Evolutionary conservation across 1,140 invertebrate genomes (phyloP).

Genomic region (Heliconius hewitsoni): DNA sequence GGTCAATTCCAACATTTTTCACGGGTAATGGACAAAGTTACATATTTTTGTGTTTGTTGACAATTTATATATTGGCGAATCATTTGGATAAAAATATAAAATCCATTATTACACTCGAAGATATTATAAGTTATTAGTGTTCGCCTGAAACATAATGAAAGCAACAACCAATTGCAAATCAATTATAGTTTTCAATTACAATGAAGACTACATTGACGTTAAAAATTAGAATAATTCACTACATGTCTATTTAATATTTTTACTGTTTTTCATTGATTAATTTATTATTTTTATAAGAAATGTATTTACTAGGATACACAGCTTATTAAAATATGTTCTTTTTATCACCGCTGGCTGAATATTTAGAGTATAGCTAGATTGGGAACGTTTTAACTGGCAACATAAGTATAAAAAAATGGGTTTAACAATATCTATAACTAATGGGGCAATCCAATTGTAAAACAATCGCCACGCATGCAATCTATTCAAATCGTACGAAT

Average conservation of each 20-base stretch:
- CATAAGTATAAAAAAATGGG: constrained; percentile 28
- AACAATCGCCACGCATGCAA: constrained; percentile 30
- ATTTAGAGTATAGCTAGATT: constrained; percentile 32
- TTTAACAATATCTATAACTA: constrained; percentile 27
- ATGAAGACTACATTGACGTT: constrained; percentile 69
- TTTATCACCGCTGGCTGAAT: constrained; percentile 30
- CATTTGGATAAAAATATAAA: not conserved
- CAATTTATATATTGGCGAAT: not conserved
- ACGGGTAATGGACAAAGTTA: not conserved
- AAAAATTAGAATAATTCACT: constrained; percentile 46
- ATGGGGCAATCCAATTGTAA: constrained; percentile 29
- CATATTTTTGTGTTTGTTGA: not conserved
- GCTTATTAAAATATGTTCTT: constrained; percentile 39
- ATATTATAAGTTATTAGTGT: not conserved
- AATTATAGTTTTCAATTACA: constrained; percentile 65
- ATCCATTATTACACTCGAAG: not conserved
- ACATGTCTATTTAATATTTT: constrained; percentile 34
- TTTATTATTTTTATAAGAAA: constrained; percentile 11
- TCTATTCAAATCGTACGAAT: constrained; percentile 26
- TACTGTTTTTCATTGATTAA: constrained; percentile 14
- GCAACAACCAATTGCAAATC: constrained; percentile 41
- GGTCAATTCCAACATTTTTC: not conserved
- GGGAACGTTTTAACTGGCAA: constrained; percentile 39
- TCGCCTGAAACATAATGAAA: constrained; percentile 12
- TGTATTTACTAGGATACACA: constrained; percentile 37